These are phyloP conservation scores for Agrochola lota DNA, from an alignment of 2,888 invertebrate genomes.

Conservation along the genomic window DNA sequence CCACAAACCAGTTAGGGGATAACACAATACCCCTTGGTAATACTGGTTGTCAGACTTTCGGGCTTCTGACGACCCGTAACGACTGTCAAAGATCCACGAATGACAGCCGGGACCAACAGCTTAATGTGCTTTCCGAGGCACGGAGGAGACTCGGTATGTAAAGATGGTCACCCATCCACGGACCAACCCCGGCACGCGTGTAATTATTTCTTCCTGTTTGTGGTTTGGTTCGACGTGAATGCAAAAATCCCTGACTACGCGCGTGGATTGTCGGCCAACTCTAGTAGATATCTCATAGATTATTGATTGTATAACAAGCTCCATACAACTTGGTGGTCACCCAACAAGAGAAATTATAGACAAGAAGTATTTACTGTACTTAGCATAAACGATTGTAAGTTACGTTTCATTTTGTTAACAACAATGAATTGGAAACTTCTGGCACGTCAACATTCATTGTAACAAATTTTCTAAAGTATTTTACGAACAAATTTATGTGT, in stretches of 20 bases:
- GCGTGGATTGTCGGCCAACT: neutral
- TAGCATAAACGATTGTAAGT: constrained; percentile 1
- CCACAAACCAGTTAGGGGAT: too few relatives aligned
- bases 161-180: too few relatives aligned
- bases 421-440: constrained; percentile 1
- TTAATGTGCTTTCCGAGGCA: too few relatives aligned
- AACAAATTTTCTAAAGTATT: neutral
- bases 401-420: neutral
- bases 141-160: too few relatives aligned
- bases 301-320: neutral
- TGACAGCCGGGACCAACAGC: too few relatives aligned
- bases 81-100: too few relatives aligned
- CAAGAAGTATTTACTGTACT: neutral
- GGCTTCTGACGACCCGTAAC: too few relatives aligned
- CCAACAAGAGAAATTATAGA: neutral
- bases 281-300: neutral
- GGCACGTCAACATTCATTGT: neutral
- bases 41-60: too few relatives aligned
- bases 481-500: neutral
- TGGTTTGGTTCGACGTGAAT: neutral
- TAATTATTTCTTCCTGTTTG: too few relatives aligned
- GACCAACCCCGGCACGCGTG: too few relatives aligned
- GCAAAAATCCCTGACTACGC: neutral
- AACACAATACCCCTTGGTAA: too few relatives aligned
- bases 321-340: neutral